Evolutionary conservation across 2,113 vertebrate genomes (phyloP).

Genomic region (Tapirus terrestris): DNA sequence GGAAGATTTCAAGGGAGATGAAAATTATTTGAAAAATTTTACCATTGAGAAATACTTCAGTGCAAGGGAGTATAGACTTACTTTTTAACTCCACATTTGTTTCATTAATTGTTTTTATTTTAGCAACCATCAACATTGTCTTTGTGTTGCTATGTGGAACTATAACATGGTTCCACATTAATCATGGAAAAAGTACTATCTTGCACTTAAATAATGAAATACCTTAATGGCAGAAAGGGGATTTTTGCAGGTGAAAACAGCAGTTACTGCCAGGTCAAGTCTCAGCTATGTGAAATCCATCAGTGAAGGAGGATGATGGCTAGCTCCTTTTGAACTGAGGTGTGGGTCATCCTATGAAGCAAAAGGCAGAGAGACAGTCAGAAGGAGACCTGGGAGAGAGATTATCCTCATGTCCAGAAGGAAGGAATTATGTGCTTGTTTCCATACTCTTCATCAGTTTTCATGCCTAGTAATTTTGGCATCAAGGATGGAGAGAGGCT

Average conservation of each 20-base stretch:
- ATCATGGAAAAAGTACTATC: fast-evolving
- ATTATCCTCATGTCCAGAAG: not conserved
- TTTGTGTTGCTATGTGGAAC: constrained; percentile 19
- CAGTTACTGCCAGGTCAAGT: not conserved
- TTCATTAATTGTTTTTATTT: constrained; percentile 16
- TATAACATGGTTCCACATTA: not conserved
- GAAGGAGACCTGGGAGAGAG: not conserved
- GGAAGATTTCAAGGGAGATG: not conserved
- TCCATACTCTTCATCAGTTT: not conserved
- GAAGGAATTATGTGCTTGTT: not conserved
- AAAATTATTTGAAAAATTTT: constrained; percentile 45
- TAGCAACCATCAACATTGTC: fast-evolving
- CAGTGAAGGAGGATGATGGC: not conserved
- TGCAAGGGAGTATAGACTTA: not conserved
- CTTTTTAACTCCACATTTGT: not conserved
- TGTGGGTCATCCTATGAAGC: not conserved
- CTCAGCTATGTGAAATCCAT: not conserved
- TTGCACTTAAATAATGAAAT: not conserved
- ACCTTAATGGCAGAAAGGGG: not conserved
- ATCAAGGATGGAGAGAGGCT: not conserved
- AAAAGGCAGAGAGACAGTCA: not conserved
- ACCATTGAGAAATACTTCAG: not conserved
- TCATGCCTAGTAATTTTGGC: not conserved
- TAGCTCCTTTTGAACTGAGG: not conserved
- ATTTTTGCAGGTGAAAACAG: constrained; percentile 7